Base-by-base conservation (phyloP, 2,888 invertebrate genomes). In the Eupithecia dodoneata region DNA sequence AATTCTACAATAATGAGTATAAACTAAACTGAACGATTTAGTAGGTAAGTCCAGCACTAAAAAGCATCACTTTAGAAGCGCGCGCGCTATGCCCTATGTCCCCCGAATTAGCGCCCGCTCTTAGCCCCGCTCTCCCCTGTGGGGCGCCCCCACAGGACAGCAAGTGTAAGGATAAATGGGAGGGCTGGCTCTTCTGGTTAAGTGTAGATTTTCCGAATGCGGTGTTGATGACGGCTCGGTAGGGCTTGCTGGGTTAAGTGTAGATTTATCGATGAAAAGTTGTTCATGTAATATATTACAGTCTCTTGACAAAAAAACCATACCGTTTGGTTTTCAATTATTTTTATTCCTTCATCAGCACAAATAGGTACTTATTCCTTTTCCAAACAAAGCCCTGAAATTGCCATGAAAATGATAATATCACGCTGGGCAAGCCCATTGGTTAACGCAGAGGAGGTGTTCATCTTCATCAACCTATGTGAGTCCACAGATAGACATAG, bases 161-260 rank as follows among this genome's bases (percentile, higher is more conserved):
- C 91, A 88, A 94, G 94, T 93, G 94, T 94, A 94, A 93, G 95
- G 95, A 95, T 95, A 94, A 95, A 95, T 95, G 95, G 94, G 94
- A 94, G 95, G 94, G 95, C 94, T 93, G 94, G 93, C 93, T 94
- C 94, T 93, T 92, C 94, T 94, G 95, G 95, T 94, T 95, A 94
- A 95, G 95, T 95, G 95, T 95, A 94, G 94, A 95, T 95, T 95
- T 95, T 94, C 94, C 94, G 93, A 95, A 95, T 95, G 95, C 95
- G 95, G 95, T 95, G 95, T 95, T 95, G 95, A 95, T 95, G 95
- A 94, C 91, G 93, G 93, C 90, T 88, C 83, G 67, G 67, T 89
- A 89, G 88, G 80, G 91, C 15, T 86, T 87, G 87, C 80, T 63
- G 41, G 30, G 7, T 55, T 18, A 1, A 45, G 44, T 45, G 44